Evolutionary conservation across 1,140 invertebrate species (phyloP).

Genomic region (Melipona quadrifasciata): DNA sequence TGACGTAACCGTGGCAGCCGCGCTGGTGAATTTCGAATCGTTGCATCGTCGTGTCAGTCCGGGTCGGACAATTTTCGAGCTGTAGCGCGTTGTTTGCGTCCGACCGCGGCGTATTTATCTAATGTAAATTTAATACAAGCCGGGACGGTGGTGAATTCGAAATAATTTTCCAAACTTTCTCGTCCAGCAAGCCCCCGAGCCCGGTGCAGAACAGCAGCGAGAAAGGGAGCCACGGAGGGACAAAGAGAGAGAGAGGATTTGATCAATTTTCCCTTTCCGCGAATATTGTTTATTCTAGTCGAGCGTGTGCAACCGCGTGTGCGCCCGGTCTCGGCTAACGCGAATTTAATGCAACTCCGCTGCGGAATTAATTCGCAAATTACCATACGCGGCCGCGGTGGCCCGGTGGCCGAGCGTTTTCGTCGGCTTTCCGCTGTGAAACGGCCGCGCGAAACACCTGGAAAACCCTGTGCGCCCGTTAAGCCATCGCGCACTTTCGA

Average conservation of each 20-base stretch:
- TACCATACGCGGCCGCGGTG: conserved; percentile 34
- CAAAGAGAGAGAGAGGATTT: background rate
- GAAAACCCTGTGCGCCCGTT: background rate
- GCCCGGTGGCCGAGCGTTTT: background rate
- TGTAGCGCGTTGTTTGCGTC: conserved; percentile 14
- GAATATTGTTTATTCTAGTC: conserved; percentile 52
- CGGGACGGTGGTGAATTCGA: conserved; percentile 24
- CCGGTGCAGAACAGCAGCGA: too few relatives aligned
- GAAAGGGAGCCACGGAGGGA: background rate
- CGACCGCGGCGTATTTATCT: conserved; percentile 39
- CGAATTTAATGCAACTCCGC: conserved; percentile 46
- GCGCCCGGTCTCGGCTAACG: conserved; percentile 18
- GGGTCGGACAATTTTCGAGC: conserved; percentile 15
- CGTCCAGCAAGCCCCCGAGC: background rate
- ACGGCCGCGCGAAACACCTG: background rate
- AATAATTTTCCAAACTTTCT: conserved; percentile 46
- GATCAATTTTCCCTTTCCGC: conserved; percentile 49
- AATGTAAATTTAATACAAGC: conserved; percentile 49
- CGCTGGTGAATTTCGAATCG: conserved; percentile 5
- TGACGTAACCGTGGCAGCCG: too few relatives aligned
- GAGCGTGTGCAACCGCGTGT: conserved; percentile 4
- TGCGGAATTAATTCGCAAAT: conserved; percentile 46
- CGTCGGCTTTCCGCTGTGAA: conserved; percentile 15
- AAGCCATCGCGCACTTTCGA: background rate
- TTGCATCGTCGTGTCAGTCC: background rate